Percentiles rank a stretch among this genome's conserved stretches.
Conservation (phyloP, 2,888 invertebrate genomes). For the Xanthia icteritia region DNA sequence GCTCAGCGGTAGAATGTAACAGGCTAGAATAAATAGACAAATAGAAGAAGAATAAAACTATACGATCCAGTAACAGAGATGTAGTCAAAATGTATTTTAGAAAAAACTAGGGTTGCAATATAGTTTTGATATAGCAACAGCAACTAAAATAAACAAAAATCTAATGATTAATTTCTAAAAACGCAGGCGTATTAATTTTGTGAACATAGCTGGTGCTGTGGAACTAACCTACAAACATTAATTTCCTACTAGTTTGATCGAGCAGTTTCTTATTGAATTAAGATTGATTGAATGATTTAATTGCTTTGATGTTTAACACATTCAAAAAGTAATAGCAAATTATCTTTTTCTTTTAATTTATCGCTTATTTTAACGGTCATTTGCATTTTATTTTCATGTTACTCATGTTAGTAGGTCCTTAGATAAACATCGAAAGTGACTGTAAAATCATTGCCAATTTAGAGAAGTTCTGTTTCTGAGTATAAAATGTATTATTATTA, state of each 20-base stretch:
- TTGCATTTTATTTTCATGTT: no score
- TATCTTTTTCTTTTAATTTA: no score
- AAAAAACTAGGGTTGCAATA: not conserved
- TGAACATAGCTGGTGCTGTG: not conserved
- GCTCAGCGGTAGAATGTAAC: not conserved
- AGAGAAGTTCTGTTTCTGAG: no score
- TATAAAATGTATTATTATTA: no score
- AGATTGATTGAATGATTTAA: not conserved
- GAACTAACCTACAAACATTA: not conserved
- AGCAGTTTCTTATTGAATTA: not conserved
- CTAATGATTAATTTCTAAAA: not conserved
- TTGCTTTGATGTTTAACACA: not conserved
- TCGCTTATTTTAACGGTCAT: not conserved
- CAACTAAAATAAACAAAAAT: not conserved
- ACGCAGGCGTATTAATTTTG: not conserved
- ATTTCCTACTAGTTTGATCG: not conserved
- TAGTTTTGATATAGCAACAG: not conserved
- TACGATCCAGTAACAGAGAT: no score
- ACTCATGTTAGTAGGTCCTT: no score
- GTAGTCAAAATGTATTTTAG: not conserved
- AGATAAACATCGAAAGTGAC: not conserved
- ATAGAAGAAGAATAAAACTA: not conserved
- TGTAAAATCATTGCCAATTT: not conserved
- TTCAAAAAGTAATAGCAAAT: not conserved
- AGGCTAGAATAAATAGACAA: no score